Evolutionary conservation across 2,888 invertebrate genomes (phyloP).

Genomic region (Oscheius sp.): DNA sequence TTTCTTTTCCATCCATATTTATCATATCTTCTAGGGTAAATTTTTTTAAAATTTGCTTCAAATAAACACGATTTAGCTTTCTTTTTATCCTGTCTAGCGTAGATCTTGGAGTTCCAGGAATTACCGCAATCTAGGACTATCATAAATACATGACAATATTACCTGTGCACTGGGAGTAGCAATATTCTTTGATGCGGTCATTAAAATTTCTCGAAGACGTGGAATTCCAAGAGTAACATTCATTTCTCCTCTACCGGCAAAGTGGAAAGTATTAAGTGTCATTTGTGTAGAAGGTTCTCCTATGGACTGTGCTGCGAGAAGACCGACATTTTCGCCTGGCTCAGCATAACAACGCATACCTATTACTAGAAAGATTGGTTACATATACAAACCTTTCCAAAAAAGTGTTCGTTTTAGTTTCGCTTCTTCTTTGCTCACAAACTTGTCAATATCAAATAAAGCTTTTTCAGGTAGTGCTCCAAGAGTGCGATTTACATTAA

Average conservation of each 20-base stretch:
- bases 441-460: constrained; percentile 75
- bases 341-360: constrained; percentile 79
- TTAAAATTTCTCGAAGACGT: constrained; percentile 91
- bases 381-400: constrained; percentile 62
- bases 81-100: constrained; percentile 71
- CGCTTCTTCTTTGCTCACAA: constrained; percentile 42
- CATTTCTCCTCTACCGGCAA: constrained; percentile 96
- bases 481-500: constrained; percentile 81
- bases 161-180: constrained; percentile 87
- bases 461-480: constrained; percentile 86
- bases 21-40: constrained; percentile 59
- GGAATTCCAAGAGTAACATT: constrained; percentile 99
- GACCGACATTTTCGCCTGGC: constrained; percentile 94
- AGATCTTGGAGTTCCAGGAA: constrained; percentile 45
- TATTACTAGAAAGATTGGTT: constrained; percentile 15
- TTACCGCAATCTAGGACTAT: constrained; percentile 42
- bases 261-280: constrained; percentile 99
- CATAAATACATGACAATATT: too few species aligned
- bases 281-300: constrained; percentile 99
- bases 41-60: constrained; percentile 76
- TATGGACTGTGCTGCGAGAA: constrained; percentile 94
- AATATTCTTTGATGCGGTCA: constrained; percentile 89
- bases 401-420: constrained; percentile 56
- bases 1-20: constrained; percentile 32
- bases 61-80: constrained; percentile 81